Conservation (phyloP, 2,888 invertebrate species). For the Chalcosyrphus nemorum region DNA sequence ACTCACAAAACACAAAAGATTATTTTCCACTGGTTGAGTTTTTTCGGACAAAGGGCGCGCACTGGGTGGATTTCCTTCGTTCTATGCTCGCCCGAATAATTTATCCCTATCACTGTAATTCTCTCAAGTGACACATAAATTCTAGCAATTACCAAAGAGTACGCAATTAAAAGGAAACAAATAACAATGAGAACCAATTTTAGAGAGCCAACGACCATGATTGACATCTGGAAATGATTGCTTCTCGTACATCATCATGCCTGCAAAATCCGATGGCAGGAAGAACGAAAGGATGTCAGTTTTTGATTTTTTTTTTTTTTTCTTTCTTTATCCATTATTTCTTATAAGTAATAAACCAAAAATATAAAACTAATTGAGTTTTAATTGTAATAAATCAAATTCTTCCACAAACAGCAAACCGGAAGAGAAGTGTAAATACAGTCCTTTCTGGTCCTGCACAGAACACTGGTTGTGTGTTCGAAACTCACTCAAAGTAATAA, state of each 20-base stretch:
- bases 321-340: background rate
- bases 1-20: constrained; percentile 58
- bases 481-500: constrained; percentile 54
- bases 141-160: constrained; percentile 54
- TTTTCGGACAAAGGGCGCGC: background rate
- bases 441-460: background rate
- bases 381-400: constrained; percentile 67
- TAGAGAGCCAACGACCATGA: constrained; percentile 1
- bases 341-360: constrained; percentile 7
- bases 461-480: constrained; percentile 11
- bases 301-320: background rate
- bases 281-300: background rate
- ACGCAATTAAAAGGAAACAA: constrained; percentile 55
- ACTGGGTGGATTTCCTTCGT: constrained; percentile 18
- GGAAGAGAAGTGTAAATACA: background rate
- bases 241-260: constrained; percentile 18
- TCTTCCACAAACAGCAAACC: background rate
- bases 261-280: constrained; percentile 7
- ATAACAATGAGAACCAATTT: constrained; percentile 27
- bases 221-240: constrained; percentile 56
- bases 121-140: constrained; percentile 68
- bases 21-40: constrained; percentile 66
- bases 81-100: constrained; percentile 53
- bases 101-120: constrained; percentile 59
- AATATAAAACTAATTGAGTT: constrained; percentile 52